Evolutionary conservation across 2,888 invertebrate genomes (phyloP), one percentile per base, ranked within the genome.

Genomic region (Drosophila merina): DNA sequence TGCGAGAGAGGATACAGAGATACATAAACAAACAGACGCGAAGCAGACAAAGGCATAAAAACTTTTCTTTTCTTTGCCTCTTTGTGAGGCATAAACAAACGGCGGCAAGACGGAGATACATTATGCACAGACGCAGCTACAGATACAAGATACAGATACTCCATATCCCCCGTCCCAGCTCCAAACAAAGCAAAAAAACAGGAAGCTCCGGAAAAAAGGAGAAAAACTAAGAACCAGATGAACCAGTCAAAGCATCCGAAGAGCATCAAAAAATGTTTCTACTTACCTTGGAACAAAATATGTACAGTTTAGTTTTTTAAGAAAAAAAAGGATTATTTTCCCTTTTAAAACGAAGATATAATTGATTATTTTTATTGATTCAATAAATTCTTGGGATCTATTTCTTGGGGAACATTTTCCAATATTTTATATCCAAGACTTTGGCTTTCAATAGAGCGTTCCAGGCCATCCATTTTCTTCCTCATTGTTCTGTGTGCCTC

Each of bases 81-180:
- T 9, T 25, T 51, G 68, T 40, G 44, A 67, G 38, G 58, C 56
- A 72, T 59, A 74, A 59, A 60, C 57, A 74, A 68, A 57, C 74
- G 47, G 55, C 47, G 51, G 55, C 36, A 48, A 62, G 40, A 63
- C 79, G 72, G 63, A 85, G 70, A 82, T 85, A 82, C 86, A 87
- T 87, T 79, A 81, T 86, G 83, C 83, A 76, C 83, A 85, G 83
- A 66, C 79, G 70, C 58, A 73, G 57, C 50, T 54, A 72, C 49
- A 79, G 70, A 82, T 71, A 62, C 79, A 66, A 76, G 76, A 66
- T 59, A 59, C 54, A 54, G 76, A 66, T 59, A 59, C 54, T 44
- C 14, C 20, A 42, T 3, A 20, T 5, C 36, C 36, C n/a, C n/a
- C 10, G 9, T 2, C 3, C 33, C n/a, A 10, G 0, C 12, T 5